Conservation (phyloP, 2,888 invertebrate species). For the Rutpela maculata region DNA sequence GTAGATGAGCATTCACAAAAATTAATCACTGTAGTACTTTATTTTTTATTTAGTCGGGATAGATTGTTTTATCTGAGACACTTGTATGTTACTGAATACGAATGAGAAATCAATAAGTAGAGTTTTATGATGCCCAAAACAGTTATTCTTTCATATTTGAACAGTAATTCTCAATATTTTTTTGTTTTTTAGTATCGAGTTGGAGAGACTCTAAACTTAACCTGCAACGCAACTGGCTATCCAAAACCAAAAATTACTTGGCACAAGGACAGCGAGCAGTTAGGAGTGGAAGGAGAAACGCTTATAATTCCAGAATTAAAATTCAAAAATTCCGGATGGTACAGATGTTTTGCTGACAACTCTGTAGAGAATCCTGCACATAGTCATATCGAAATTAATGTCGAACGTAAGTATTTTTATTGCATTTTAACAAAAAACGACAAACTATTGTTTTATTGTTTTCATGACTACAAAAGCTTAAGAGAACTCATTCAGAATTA, state of each 20-base stretch:
- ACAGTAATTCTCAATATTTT: not conserved
- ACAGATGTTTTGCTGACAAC: constrained; percentile 75
- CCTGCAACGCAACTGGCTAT: constrained; percentile 72
- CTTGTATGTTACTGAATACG: too few relatives aligned
- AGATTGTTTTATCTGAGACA: too few relatives aligned
- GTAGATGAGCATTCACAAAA: too few relatives aligned
- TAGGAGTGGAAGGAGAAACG: constrained; percentile 64
- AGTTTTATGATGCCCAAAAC: not conserved
- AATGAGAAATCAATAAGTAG: too few relatives aligned
- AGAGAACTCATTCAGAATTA: too few relatives aligned
- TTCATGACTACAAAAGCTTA: too few relatives aligned
- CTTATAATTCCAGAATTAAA: constrained; percentile 69
- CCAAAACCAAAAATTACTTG: constrained; percentile 74
- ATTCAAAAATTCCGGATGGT: constrained; percentile 71
- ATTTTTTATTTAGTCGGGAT: too few relatives aligned
- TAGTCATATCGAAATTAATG: constrained; percentile 65
- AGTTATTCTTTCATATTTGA: not conserved
- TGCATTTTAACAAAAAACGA: too few relatives aligned
- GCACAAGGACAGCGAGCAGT: constrained; percentile 64
- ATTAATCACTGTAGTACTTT: too few relatives aligned
- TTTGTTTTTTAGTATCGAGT: constrained; percentile 66
- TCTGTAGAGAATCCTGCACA: constrained; percentile 68
- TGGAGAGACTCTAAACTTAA: constrained; percentile 70
- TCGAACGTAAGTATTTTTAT: constrained; percentile 68
- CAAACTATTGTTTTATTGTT: not conserved